These are phyloP conservation scores for Dryobota labecula DNA, from an alignment of 2,888 invertebrate genomes.

Conservation along the genomic window DNA sequence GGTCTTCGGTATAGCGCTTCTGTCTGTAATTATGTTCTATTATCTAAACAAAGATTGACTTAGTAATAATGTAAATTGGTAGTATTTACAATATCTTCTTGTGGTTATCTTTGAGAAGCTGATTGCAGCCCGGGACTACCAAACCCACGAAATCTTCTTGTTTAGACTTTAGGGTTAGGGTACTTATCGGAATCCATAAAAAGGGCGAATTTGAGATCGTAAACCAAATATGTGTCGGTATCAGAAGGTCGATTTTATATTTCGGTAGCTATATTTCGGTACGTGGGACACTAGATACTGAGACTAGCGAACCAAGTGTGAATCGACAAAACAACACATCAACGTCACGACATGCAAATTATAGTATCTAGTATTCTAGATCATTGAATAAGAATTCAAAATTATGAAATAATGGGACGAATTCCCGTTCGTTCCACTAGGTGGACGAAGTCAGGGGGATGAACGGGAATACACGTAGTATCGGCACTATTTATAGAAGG, in stretches of 20 bases:
- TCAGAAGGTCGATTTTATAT: too few species aligned
- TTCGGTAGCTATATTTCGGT: too few species aligned
- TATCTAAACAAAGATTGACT: neutral
- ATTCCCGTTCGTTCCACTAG: too few species aligned
- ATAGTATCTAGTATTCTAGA: neutral
- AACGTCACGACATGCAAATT: neutral
- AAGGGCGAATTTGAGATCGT: too few species aligned
- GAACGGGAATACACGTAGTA: too few species aligned
- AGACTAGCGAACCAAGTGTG: neutral
- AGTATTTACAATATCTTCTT: neutral
- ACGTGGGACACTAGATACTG: neutral
- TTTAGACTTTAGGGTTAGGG: too few species aligned
- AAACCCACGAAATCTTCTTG: too few species aligned
- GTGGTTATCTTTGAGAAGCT: neutral
- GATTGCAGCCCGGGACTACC: too few species aligned
- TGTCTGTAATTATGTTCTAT: neutral
- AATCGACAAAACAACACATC: neutral
- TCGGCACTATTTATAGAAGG: neutral
- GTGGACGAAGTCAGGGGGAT: too few species aligned
- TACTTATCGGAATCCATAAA: too few species aligned
- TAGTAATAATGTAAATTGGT: neutral
- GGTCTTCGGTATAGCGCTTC: neutral
- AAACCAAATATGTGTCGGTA: too few species aligned
- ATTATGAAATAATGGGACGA: neutral
- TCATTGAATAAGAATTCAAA: neutral